Evolutionary conservation across 2,888 invertebrate genomes (phyloP).

Genomic region (Neoscelio sp.): DNA sequence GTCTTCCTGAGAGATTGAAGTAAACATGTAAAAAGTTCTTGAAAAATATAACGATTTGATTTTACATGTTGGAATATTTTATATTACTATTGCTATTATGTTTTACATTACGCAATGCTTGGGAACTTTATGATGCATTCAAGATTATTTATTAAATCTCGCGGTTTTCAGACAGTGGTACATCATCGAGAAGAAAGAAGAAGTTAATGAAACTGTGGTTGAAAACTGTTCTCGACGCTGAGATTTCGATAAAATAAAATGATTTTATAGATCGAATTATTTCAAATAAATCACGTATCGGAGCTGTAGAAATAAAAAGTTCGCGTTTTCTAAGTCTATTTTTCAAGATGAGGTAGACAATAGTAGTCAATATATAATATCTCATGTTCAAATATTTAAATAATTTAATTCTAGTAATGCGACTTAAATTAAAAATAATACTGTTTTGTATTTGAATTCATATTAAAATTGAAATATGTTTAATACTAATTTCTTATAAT

Average conservation of each 20-base stretch:
- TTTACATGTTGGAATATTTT: slow-evolving; percentile 32
- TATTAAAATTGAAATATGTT: too few species aligned
- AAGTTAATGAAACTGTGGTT: slow-evolving; percentile 8
- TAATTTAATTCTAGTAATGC: too few species aligned
- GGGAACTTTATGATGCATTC: not conserved
- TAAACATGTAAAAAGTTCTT: slow-evolving; percentile 60
- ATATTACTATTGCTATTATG: not conserved
- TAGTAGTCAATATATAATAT: too few species aligned
- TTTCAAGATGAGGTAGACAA: slow-evolving; percentile 3
- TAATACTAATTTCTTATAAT: too few species aligned
- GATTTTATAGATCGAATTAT: slow-evolving; percentile 6
- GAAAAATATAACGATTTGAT: slow-evolving; percentile 56
- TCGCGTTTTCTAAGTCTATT: not conserved
- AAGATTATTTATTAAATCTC: slow-evolving; percentile 13
- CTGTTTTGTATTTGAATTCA: too few species aligned
- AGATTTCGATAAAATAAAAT: slow-evolving; percentile 10
- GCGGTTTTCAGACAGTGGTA: not conserved
- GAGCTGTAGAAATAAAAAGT: not conserved
- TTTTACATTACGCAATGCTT: too few species aligned
- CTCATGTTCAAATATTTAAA: too few species aligned
- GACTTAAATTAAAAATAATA: too few species aligned
- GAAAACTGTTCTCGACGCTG: not conserved
- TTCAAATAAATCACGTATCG: not conserved
- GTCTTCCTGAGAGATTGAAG: slow-evolving; percentile 56
- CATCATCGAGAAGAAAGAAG: not conserved